Conservation (phyloP, 2,888 invertebrate genomes). For the Netelia fuscicornis region DNA sequence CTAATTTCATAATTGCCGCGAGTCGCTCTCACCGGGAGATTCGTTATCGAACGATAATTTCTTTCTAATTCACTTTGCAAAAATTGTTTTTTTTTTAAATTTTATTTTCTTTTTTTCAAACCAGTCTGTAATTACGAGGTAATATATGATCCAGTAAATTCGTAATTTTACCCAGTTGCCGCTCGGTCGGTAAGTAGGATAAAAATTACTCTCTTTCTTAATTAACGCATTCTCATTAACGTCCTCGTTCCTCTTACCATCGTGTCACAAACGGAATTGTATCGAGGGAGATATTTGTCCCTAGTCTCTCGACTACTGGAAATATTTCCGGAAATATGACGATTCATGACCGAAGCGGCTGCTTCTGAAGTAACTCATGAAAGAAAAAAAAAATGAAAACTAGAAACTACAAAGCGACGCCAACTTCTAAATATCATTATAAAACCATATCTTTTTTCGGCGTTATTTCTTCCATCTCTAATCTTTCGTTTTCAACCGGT, state of each 20-base stretch:
- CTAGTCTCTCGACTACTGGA: not conserved
- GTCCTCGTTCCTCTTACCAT: not conserved
- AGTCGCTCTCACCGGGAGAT: too few relatives aligned
- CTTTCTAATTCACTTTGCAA: too few relatives aligned
- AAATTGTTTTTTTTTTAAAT: too few relatives aligned
- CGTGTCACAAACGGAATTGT: not conserved
- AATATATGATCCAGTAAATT: not conserved
- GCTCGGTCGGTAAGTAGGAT: not conserved
- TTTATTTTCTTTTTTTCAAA: too few relatives aligned
- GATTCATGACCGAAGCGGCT: not conserved
- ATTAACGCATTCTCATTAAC: not conserved
- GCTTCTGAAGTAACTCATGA: not conserved
- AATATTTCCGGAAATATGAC: not conserved
- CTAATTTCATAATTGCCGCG: too few relatives aligned
- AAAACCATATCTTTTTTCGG: conserved; percentile 56
- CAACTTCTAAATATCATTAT: conserved; percentile 52
- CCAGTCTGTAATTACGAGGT: not conserved
- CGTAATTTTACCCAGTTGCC: not conserved
- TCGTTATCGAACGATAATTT: too few relatives aligned
- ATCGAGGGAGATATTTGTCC: not conserved
- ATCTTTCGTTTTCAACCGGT: conserved; percentile 62
- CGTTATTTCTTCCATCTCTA: conserved; percentile 48
- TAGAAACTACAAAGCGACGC: not conserved
- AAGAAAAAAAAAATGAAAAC: not conserved
- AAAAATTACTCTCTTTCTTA: not conserved